phyloP scores from a whole-genome alignment of 2,888 invertebrate genomes.

The Macrosiphum euphorbiae region DNA sequence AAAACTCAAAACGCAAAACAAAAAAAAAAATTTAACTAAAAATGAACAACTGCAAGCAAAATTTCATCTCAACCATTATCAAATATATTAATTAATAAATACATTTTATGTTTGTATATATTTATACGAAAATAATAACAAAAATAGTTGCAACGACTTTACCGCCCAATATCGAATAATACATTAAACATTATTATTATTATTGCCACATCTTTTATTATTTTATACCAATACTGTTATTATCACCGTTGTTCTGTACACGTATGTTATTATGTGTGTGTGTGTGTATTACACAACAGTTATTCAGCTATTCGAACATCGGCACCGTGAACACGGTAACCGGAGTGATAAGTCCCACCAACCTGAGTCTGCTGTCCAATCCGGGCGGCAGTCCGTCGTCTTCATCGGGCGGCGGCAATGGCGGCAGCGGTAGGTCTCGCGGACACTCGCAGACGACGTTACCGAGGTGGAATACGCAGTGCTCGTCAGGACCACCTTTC shows the following conservation, averaged over 20 bases:
- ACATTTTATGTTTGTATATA: neutral
- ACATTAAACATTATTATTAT: neutral
- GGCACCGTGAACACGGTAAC: slow-evolving; percentile 84
- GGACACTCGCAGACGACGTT: slow-evolving; percentile 66
- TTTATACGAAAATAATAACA: neutral
- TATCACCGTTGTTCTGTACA: neutral
- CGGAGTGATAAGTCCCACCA: slow-evolving; percentile 90
- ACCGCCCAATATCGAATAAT: neutral
- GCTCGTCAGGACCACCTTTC: slow-evolving; percentile 79
- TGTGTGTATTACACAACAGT: slow-evolving; percentile 73
- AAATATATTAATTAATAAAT: neutral
- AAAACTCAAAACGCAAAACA: too few relatives aligned
- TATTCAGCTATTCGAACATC: slow-evolving; percentile 91
- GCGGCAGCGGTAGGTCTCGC: slow-evolving; percentile 13
- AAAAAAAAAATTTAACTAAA: too few relatives aligned
- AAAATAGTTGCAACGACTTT: neutral
- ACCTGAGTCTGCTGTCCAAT: slow-evolving; percentile 81
- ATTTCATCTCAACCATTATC: neutral
- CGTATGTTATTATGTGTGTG: neutral
- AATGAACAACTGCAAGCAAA: too few relatives aligned
- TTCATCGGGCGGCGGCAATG: slow-evolving; percentile 32
- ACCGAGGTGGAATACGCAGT: slow-evolving; percentile 69
- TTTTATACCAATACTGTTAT: neutral
- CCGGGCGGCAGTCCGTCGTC: slow-evolving; percentile 70
- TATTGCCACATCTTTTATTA: neutral